Conservation (phyloP, 2,888 invertebrate genomes). For the Machimus atricapillus region DNA sequence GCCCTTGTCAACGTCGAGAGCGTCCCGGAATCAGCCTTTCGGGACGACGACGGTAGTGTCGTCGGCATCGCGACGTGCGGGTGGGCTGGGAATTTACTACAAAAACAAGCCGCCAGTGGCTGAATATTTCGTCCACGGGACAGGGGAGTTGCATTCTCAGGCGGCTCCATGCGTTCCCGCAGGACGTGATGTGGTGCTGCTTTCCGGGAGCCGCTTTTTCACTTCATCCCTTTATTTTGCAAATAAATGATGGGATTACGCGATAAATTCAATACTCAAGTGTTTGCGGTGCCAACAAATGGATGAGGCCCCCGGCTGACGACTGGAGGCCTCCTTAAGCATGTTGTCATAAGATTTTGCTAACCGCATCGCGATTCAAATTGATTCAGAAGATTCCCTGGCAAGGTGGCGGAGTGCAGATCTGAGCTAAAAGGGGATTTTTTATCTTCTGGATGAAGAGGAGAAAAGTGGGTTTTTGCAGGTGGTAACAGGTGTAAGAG, state of each 20-base stretch:
- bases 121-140: neutral
- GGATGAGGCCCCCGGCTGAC: slow-evolving; percentile 3
- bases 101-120: neutral
- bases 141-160: neutral
- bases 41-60: neutral
- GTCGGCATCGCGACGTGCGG: neutral
- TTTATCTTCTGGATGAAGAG: neutral
- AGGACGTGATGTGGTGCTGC: slow-evolving; percentile 5
- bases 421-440: neutral
- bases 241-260: slow-evolving; percentile 40
- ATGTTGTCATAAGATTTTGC: slow-evolving; percentile 29
- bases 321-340: slow-evolving; percentile 7
- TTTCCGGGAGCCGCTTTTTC: neutral
- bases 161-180: neutral
- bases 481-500: neutral
- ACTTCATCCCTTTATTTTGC: slow-evolving; percentile 13
- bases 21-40: neutral
- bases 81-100: neutral
- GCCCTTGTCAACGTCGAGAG: slow-evolving; percentile 26
- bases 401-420: neutral
- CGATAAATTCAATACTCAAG: slow-evolving; percentile 39
- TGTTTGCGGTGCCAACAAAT: slow-evolving; percentile 36
- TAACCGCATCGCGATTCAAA: slow-evolving; percentile 30
- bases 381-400: neutral
- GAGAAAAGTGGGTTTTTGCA: neutral